A percentile compares a stretch with the other conserved stretches of the same genome.
These are phyloP conservation scores for Pseudochromis fuscus DNA, from an alignment of 2,797 vertebrate genomes.

Conservation along the genomic window DNA sequence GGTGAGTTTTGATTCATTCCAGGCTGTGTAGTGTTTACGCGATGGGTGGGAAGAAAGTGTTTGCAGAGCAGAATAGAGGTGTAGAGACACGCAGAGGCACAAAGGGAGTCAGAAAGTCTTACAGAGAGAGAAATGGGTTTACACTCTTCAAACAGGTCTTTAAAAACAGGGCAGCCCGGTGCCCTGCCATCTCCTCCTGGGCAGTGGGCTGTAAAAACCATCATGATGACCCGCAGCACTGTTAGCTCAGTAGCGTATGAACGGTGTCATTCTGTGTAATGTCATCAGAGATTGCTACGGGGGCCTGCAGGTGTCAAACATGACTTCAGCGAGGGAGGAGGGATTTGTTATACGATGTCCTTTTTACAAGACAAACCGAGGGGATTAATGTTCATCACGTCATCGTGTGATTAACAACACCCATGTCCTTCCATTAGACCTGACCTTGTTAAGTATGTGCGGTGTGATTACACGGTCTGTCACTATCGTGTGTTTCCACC, in stretches of 20 bases:
- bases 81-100: background rate
- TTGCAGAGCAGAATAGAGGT: background rate
- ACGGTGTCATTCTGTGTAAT: slow-evolving; percentile 32
- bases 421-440: slow-evolving; percentile 63
- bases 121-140: slow-evolving; percentile 35
- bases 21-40: background rate
- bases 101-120: slow-evolving; percentile 14
- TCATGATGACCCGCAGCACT: slow-evolving; percentile 35
- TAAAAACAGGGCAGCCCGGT: slow-evolving; percentile 21
- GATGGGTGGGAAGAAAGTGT: background rate
- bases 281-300: slow-evolving; percentile 39
- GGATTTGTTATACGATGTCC: slow-evolving; percentile 44
- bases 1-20: background rate
- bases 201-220: slow-evolving; percentile 54
- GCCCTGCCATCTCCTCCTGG: slow-evolving; percentile 39
- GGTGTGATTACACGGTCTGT: slow-evolving; percentile 56
- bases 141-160: slow-evolving; percentile 37
- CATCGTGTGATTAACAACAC: slow-evolving; percentile 62
- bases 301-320: slow-evolving; percentile 67
- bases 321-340: slow-evolving; percentile 36
- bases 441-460: slow-evolving; percentile 66
- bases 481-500: slow-evolving; percentile 50
- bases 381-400: slow-evolving; percentile 56
- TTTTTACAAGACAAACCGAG: slow-evolving; percentile 61
- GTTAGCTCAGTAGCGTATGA: slow-evolving; percentile 39